A percentile compares a stretch with the other conserved stretches of the same genome.
Conservation (phyloP, 2,888 invertebrate genomes). For the Plagiodera versicolora region DNA sequence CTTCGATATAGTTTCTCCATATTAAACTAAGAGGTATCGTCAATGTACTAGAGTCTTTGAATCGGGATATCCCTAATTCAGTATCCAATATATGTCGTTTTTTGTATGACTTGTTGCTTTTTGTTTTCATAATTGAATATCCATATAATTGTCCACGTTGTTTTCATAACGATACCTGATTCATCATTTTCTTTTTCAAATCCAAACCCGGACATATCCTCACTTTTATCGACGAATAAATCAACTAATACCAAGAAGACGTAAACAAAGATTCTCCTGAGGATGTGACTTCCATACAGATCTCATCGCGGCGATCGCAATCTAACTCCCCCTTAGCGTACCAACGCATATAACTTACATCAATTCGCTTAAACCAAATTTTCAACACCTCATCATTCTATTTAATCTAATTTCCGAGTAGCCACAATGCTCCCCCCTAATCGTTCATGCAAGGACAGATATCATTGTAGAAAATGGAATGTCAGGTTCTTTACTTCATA, state of each 20-base stretch:
- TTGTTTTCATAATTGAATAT: too few species aligned
- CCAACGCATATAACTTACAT: background rate
- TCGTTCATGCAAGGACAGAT: slow-evolving; percentile 26
- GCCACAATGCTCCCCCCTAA: slow-evolving; percentile 21
- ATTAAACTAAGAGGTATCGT: too few species aligned
- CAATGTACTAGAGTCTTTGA: too few species aligned
- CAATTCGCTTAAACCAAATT: slow-evolving; percentile 13
- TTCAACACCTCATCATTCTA: slow-evolving; percentile 23
- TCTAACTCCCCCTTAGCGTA: background rate
- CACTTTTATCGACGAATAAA: too few species aligned
- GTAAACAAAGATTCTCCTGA: background rate
- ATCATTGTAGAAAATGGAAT: slow-evolving; percentile 28
- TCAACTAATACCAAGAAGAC: background rate
- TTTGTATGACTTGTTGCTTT: too few species aligned
- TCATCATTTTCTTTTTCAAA: too few species aligned
- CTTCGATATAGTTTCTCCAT: too few species aligned
- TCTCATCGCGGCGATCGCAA: background rate
- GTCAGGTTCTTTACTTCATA: slow-evolving; percentile 25
- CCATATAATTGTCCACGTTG: too few species aligned
- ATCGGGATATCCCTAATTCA: too few species aligned
- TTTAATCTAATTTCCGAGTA: slow-evolving; percentile 31
- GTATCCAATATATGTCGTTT: too few species aligned
- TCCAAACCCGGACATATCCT: too few species aligned
- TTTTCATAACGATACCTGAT: too few species aligned
- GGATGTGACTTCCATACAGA: background rate